These are phyloP conservation scores for Bombus polaris DNA, from an alignment of 1,140 invertebrate genomes.

Conservation along the genomic window DNA sequence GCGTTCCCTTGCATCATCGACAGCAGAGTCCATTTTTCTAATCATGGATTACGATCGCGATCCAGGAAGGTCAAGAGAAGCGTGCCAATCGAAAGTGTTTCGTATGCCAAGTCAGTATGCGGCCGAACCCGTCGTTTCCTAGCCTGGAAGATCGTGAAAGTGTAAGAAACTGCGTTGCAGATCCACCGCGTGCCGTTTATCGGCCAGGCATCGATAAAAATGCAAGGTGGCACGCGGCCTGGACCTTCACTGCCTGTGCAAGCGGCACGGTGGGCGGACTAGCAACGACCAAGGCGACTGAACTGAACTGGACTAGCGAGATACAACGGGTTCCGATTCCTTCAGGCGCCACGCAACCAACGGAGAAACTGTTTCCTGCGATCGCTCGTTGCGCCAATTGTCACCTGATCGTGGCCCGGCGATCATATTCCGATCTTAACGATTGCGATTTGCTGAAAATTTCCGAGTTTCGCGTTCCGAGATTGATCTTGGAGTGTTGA, in stretches of 20 bases:
- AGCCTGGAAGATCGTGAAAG: slow-evolving; percentile 70
- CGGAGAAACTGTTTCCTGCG: background rate
- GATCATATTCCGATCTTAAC: background rate
- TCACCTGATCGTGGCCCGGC: too few species aligned
- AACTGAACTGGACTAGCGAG: slow-evolving; percentile 53
- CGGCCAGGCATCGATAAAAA: slow-evolving; percentile 72
- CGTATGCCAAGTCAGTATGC: slow-evolving; percentile 29
- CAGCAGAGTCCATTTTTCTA: background rate
- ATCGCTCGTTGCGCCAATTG: background rate
- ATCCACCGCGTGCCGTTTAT: slow-evolving; percentile 59
- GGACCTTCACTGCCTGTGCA: slow-evolving; percentile 69
- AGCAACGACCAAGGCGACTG: slow-evolving; percentile 64
- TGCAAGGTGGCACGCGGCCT: slow-evolving; percentile 75
- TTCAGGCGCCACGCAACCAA: slow-evolving; percentile 60
- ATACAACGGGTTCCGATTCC: slow-evolving; percentile 48
- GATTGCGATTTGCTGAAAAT: background rate
- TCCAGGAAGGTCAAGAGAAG: background rate
- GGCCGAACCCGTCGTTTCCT: background rate
- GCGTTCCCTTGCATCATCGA: background rate
- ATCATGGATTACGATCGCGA: background rate
- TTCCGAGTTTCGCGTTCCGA: background rate
- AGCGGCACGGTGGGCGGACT: slow-evolving; percentile 72
- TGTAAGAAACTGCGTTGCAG: slow-evolving; percentile 66
- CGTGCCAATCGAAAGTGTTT: slow-evolving; percentile 34
- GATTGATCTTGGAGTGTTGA: too few species aligned